Evolutionary conservation across 2,113 vertebrate genomes (phyloP).

Genomic region (Nyctibius bracteatus): DNA sequence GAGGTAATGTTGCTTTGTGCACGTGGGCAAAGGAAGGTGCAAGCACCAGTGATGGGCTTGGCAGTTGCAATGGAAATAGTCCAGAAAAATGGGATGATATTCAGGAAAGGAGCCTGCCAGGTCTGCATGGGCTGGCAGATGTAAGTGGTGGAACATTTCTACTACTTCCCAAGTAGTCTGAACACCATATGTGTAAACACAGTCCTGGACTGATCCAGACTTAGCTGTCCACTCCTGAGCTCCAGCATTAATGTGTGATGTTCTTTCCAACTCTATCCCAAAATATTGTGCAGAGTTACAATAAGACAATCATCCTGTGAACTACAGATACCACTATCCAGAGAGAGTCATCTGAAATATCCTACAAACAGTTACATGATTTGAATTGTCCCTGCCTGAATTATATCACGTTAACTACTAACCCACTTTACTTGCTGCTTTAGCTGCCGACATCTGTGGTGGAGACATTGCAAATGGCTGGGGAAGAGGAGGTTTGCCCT

Average conservation of each 20-base stretch:
- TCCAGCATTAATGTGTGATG: background rate
- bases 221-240: background rate
- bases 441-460: background rate
- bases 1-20: constrained; percentile 65
- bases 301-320: background rate
- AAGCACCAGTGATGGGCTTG: rapidly evolving
- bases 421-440: background rate
- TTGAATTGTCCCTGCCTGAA: background rate
- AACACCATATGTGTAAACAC: background rate
- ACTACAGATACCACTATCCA: background rate
- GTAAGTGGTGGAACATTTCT: background rate
- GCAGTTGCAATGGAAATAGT: background rate
- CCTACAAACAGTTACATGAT: background rate
- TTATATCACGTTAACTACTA: background rate
- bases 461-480: background rate
- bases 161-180: background rate
- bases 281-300: background rate
- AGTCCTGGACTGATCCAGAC: background rate
- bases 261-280: background rate
- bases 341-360: background rate
- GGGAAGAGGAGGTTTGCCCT: background rate
- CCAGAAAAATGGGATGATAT: background rate
- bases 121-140: background rate
- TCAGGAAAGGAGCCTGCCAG: background rate
- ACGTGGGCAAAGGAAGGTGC: background rate